Percentiles rank a stretch among this genome's conserved stretches.
Evolutionary conservation across 1,140 invertebrate genomes (phyloP).

Genomic region (Eubasilissa regina): DNA sequence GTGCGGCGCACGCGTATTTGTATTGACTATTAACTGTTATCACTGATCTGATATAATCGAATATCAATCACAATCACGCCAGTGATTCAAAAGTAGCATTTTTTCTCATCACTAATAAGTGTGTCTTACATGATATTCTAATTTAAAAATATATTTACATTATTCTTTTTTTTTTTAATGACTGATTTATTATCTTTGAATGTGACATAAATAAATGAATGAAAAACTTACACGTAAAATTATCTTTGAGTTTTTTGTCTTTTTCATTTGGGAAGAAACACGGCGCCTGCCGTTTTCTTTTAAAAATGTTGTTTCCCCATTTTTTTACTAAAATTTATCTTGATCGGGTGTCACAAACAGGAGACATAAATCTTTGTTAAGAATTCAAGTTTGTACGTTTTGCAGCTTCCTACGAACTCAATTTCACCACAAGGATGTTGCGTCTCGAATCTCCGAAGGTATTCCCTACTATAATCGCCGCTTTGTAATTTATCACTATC

Average conservation of each 20-base stretch:
- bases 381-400: neutral
- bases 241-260: constrained; percentile 3
- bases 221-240: neutral
- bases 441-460: neutral
- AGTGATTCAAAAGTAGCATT: too few species aligned
- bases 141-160: too few species aligned
- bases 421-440: neutral
- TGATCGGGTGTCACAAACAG: constrained; percentile 31
- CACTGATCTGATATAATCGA: too few species aligned
- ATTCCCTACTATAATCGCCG: constrained; percentile 11
- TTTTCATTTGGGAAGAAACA: constrained; percentile 30
- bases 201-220: constrained; percentile 11
- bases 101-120: too few species aligned
- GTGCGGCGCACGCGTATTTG: too few species aligned
- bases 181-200: constrained; percentile 9
- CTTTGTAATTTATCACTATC: neutral
- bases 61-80: too few species aligned
- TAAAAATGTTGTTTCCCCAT: constrained; percentile 11
- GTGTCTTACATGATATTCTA: too few species aligned
- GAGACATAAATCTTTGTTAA: constrained; percentile 39
- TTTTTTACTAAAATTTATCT: constrained; percentile 26
- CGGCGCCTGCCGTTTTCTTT: constrained; percentile 6
- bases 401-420: neutral
- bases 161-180: neutral
- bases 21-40: too few species aligned